phyloP scores from a whole-genome alignment of 2,113 vertebrate species.

The Condylura cristata region DNA sequence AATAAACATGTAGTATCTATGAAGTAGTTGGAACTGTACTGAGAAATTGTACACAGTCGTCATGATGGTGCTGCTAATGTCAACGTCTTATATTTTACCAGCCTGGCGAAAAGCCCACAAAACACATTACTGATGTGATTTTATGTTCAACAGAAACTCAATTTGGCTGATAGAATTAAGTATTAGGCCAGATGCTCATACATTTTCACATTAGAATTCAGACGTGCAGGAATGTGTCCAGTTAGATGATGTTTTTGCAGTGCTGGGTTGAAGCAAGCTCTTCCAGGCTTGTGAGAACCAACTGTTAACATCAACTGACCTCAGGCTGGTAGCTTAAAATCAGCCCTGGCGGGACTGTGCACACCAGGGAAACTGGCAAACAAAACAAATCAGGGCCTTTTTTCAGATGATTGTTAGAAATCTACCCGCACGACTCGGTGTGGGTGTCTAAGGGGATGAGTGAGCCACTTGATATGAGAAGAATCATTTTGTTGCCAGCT shows the following conservation, averaged over 20 bases:
- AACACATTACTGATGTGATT: background rate
- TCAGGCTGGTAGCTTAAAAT: background rate
- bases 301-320: background rate
- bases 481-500: background rate
- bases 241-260: background rate
- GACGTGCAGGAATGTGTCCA: background rate
- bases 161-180: background rate
- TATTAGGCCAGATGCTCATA: background rate
- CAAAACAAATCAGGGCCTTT: background rate
- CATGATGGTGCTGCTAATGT: background rate
- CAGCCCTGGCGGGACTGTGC: background rate
- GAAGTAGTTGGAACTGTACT: background rate
- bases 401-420: background rate
- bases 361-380: background rate
- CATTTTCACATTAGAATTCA: background rate
- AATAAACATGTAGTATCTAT: background rate
- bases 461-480: background rate
- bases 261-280: background rate
- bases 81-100: background rate
- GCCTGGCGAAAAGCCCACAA: background rate
- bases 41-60: background rate
- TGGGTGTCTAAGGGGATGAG: background rate
- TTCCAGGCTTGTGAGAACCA: background rate
- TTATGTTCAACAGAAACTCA: background rate
- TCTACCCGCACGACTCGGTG: background rate